Percentiles rank a stretch among this genome's conserved stretches.
phyloP scores from a whole-genome alignment of 2,797 vertebrate genomes.

The Pangasius larnaudii region DNA sequence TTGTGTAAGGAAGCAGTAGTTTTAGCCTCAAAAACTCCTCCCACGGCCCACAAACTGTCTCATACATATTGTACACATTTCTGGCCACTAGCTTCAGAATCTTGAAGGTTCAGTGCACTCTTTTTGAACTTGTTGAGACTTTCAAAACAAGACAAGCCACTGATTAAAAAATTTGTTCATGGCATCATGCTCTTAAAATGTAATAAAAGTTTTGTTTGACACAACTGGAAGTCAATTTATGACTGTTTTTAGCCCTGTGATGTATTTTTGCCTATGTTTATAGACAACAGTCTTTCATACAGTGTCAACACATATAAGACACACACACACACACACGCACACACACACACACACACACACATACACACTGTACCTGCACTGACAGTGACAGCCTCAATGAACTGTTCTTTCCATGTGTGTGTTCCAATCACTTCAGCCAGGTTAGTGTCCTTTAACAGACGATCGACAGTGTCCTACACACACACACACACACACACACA shows the following conservation, averaged over 20 bases:
- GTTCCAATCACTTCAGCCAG: constrained; percentile 88
- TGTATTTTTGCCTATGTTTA: neutral
- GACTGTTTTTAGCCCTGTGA: neutral
- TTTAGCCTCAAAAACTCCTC: neutral
- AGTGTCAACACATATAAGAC: neutral
- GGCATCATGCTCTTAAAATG: neutral
- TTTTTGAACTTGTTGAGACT: neutral
- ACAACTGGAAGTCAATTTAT: neutral
- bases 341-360: neutral
- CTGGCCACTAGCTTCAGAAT: neutral
- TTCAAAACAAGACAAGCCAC: neutral
- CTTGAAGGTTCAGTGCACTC: neutral
- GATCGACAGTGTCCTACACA: constrained; percentile 87
- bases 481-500: constrained; percentile 54
- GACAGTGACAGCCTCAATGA: constrained; percentile 89
- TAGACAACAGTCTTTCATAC: neutral
- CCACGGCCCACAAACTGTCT: neutral
- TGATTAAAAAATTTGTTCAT: neutral
- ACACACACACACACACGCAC: constrained; percentile 11
- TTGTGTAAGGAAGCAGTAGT: neutral
- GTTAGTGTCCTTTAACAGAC: constrained; percentile 90
- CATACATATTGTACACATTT: neutral
- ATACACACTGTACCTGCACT: constrained; percentile 80
- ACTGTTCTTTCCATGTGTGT: constrained; percentile 91
- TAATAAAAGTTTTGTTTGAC: neutral